Evolutionary conservation across 2,888 invertebrate species (phyloP), one percentile per base, ranked within the genome.

Genomic region (Pristionchus arcanus): DNA sequence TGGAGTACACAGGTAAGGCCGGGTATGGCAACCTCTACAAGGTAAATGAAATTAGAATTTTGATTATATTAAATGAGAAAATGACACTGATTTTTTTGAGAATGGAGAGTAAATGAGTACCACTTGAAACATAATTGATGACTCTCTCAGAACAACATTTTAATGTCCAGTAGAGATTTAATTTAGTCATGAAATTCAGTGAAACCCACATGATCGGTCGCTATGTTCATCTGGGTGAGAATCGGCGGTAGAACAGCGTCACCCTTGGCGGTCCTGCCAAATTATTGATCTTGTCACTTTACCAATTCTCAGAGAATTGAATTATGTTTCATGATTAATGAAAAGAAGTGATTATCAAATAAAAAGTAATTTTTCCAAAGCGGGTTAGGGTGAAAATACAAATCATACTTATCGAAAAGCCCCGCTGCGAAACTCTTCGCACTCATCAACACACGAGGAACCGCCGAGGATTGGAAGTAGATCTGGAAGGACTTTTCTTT

Each of bases 381-480:
- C 42, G n/a, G n/a, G n/a, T n/a, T n/a, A n/a, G n/a, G n/a, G n/a
- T n/a, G 13, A 49, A 49, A 49, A 49, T 49, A 9, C 42, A 49
- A 49, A 49, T 28, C 16, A 59, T 59, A 85, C 84, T 85, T 85
- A 31, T 85, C 84, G 31, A 85, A 85, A 9, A 85, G 25, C 25
- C 84, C 84, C 4, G 84, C 25, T 13, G 84, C 84, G 59, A 85
- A 85, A 13, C 84, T 85, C 84, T 85, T 85, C 19, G 59, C 55
- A 31, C 84, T 85, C 84, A 85, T 85, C 31, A 85, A n/a, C 19
- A 85, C 84, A 28, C 84, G 55, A 21, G 49, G 55, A 0, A 85
- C 84, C 0, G 59, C 84, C n/a, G 84, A 85, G n/a, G 59, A 59
- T 85, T 85, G 84, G 59, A 85, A 85, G 84, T 85, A 85, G 37